Conservation (phyloP, 2,888 invertebrate genomes). For the Andrena bucephala region DNA sequence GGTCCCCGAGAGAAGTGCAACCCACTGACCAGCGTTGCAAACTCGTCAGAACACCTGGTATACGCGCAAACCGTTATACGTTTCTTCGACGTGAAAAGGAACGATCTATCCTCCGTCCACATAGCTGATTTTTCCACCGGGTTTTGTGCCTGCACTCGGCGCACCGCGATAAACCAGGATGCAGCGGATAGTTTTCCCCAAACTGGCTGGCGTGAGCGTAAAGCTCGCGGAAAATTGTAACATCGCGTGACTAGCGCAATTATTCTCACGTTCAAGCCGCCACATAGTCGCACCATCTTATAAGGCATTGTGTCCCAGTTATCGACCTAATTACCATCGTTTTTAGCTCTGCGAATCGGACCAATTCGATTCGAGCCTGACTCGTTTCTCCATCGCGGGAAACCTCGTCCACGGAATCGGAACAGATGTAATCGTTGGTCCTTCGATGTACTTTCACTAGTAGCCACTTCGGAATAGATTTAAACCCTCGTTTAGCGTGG, state of each 20-base stretch:
- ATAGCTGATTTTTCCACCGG: slow-evolving; percentile 12
- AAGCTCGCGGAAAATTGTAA: slow-evolving; percentile 25
- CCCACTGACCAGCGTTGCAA: background rate
- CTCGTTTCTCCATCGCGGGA: slow-evolving; percentile 9
- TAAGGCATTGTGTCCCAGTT: slow-evolving; percentile 42
- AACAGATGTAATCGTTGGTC: background rate
- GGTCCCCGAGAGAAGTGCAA: background rate
- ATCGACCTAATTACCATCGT: slow-evolving; percentile 44
- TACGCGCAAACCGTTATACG: slow-evolving; percentile 62
- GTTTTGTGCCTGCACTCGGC: background rate
- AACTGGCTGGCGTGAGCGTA: slow-evolving; percentile 10
- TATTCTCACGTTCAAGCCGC: slow-evolving; percentile 34
- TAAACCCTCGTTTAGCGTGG: background rate
- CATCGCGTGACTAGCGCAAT: slow-evolving; percentile 51
- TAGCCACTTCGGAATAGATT: slow-evolving; percentile 4
- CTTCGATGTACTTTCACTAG: background rate
- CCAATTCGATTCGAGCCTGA: slow-evolving; percentile 29
- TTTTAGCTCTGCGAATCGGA: slow-evolving; percentile 32
- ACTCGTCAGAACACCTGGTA: slow-evolving; percentile 36
- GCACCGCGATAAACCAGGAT: slow-evolving; percentile 16
- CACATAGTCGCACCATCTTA: slow-evolving; percentile 8
- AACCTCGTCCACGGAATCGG: slow-evolving; percentile 12
- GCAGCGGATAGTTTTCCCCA: background rate
- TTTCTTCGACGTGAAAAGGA: slow-evolving; percentile 47
- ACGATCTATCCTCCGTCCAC: slow-evolving; percentile 25